These are phyloP conservation scores for Hipposideros armiger DNA, from an alignment of 2,113 vertebrate species.

Conservation along the genomic window DNA sequence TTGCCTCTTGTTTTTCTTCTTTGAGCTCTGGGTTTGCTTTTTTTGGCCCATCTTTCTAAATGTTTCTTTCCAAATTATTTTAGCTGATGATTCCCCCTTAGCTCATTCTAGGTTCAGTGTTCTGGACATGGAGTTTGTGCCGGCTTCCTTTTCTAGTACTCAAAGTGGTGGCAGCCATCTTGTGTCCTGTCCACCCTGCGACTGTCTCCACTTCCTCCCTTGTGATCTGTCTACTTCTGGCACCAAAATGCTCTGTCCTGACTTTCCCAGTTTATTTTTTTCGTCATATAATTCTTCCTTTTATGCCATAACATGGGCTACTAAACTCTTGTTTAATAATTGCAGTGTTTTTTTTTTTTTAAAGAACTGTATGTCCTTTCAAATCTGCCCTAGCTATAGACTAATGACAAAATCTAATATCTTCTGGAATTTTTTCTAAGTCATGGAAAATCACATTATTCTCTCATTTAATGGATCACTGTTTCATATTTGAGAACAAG, in stretches of 20 bases:
- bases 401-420: constrained; percentile 21
- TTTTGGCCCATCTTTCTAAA: background rate
- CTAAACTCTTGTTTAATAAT: constrained; percentile 20
- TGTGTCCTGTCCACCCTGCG: background rate
- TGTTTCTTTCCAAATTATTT: background rate
- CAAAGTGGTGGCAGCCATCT: background rate
- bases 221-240: background rate
- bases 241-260: background rate
- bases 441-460: background rate
- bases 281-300: background rate
- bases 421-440: background rate
- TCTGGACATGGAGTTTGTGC: background rate
- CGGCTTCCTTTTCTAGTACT: background rate
- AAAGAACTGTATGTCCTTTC: background rate
- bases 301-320: background rate
- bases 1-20: background rate
- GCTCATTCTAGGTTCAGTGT: background rate
- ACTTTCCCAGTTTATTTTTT: background rate
- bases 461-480: constrained; percentile 1
- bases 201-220: background rate
- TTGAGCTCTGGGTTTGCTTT: background rate
- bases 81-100: background rate
- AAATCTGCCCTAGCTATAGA: background rate
- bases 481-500: constrained; percentile 27
- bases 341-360: background rate